These are phyloP conservation scores for Synanthedon vespiformis DNA, from an alignment of 2,888 invertebrate species.

Conservation along the genomic window DNA sequence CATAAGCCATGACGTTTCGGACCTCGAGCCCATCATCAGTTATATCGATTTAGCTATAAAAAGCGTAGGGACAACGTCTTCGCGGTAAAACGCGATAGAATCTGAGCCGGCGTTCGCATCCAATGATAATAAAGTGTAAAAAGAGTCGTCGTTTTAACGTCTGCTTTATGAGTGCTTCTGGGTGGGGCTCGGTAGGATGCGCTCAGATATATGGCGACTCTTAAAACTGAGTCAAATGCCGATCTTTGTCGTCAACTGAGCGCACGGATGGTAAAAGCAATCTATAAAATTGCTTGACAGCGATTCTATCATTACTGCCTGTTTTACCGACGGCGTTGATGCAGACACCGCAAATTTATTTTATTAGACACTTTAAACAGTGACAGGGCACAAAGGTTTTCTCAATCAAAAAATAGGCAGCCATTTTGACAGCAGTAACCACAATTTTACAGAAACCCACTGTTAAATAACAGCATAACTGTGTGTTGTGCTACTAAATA, in stretches of 20 bases:
- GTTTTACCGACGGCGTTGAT: constrained; percentile 5
- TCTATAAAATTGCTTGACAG: constrained; percentile 20
- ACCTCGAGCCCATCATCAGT: constrained; percentile 46
- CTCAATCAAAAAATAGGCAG: no score
- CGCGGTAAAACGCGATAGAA: constrained; percentile 57
- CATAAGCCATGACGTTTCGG: constrained; percentile 50
- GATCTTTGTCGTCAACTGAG: constrained; percentile 30
- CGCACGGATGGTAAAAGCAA: constrained; percentile 16
- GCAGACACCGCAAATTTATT: background rate
- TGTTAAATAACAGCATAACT: no score
- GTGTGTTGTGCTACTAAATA: no score
- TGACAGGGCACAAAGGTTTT: no score
- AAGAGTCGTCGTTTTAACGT: constrained; percentile 68
- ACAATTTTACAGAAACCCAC: no score
- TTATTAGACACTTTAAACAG: no score
- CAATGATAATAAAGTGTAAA: constrained; percentile 71
- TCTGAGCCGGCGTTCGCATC: constrained; percentile 66
- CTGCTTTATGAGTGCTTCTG: constrained; percentile 64
- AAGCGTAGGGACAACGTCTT: constrained; percentile 37
- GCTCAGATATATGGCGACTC: constrained; percentile 46
- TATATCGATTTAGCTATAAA: constrained; percentile 64
- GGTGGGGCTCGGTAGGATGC: constrained; percentile 51
- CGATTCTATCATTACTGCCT: constrained; percentile 15
- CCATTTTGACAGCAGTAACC: no score
- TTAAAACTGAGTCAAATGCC: constrained; percentile 46